Base-by-base conservation (phyloP, 92 coral and sea anemone genomes). In the Bergia puertoricense region DNA sequence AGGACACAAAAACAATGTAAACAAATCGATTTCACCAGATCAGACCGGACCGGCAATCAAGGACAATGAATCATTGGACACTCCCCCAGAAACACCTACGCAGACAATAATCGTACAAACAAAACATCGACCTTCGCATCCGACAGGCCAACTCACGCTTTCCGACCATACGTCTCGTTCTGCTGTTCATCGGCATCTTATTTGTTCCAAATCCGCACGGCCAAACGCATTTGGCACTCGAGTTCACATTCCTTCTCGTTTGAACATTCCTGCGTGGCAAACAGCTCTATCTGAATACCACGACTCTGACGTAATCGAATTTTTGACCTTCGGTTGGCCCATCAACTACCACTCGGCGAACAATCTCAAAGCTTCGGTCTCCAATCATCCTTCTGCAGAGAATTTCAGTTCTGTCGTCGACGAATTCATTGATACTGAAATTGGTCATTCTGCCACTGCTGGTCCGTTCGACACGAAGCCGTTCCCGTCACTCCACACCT, bases 251-350 rank as follows among this genome's bases (percentile, higher is more conserved):
- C 43, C 76, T 46, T 48, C 82, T 11, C 81, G 72, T 41, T 86
- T 90, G 48, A 86, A 86, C 59, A 80, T 86, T 57, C 22, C 90
- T 42, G 82, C 56, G 6, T 86, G 90, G 92, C 74, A 68, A 62
- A 51, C 67, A 48, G 79, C 86, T 86, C 51, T 90, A 39, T 39
- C 90, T 18, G 83, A 68, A 38, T 90, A 86, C 38, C 41, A 18
- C 16, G 88, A 86, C 79, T 65, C 40, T 2, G 90, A 18, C 84
- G 85, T 86, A 46, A 82, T 71, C 5, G 79, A 80, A 16, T 90
- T 90, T 56, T 50, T 90, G 44, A 85, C 86, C 80, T 90, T 76
- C 41, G 87, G 92, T 59, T 88, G 90, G 90, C 90, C 90, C 65
- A 81, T 88, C 44, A 80, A 88, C 54, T 88, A 80, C 71, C 56